Percentiles rank a stretch among this genome's conserved stretches.
Conservation (phyloP, 2,888 invertebrate species). For the Scaptomyza reducta region DNA sequence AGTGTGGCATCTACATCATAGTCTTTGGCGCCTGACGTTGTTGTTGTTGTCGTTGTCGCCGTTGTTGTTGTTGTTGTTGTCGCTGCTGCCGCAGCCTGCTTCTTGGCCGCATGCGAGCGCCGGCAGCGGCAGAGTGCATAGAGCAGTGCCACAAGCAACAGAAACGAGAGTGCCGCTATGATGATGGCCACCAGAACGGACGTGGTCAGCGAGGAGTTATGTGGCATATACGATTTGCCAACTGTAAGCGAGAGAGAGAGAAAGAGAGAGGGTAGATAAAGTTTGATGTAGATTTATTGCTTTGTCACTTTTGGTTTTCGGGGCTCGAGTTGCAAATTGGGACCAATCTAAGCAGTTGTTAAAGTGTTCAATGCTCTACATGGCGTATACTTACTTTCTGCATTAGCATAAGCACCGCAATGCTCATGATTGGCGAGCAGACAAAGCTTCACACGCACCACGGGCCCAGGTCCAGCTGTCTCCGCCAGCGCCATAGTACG, state of each 20-base stretch:
- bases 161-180: constrained; percentile 73
- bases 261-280: no score
- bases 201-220: constrained; percentile 74
- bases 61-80: constrained; percentile 38
- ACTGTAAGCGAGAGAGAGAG: constrained; percentile 47
- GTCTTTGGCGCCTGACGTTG: constrained; percentile 64
- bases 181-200: constrained; percentile 79
- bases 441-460: constrained; percentile 92
- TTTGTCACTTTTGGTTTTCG: neutral
- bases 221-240: constrained; percentile 79
- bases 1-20: constrained; percentile 73
- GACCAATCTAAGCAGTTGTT: neutral
- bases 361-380: neutral
- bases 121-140: constrained; percentile 79
- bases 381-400: constrained; percentile 89
- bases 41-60: constrained; percentile 37
- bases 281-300: constrained; percentile 19
- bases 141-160: constrained; percentile 67
- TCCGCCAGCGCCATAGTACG: constrained; percentile 87
- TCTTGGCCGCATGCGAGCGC: constrained; percentile 71
- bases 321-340: neutral
- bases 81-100: constrained; percentile 56
- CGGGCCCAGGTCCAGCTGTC: constrained; percentile 84
- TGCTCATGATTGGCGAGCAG: constrained; percentile 91
- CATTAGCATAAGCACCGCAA: constrained; percentile 93